phyloP scores from a whole-genome alignment of 1,140 invertebrate species.

The Berghia stephanieae region DNA sequence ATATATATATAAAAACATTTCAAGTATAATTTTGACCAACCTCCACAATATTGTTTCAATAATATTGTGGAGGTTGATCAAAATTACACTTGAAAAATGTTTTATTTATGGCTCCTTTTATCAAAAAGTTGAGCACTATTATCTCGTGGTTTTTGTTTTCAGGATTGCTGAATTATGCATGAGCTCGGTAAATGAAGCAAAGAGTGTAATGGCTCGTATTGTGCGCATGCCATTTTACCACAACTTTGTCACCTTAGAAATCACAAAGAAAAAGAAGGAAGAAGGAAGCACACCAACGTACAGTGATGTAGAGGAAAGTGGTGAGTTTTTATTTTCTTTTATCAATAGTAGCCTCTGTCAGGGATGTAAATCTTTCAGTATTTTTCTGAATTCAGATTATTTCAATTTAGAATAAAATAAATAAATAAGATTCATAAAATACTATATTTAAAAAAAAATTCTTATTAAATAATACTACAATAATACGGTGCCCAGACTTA shows the following conservation, averaged over 20 bases:
- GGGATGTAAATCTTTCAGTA: too few species aligned
- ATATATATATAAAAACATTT: too few species aligned
- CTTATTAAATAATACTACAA: too few species aligned
- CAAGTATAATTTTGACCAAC: too few species aligned
- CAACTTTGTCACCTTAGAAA: conserved; percentile 17
- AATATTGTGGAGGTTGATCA: too few species aligned
- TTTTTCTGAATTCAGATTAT: too few species aligned
- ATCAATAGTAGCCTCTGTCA: too few species aligned
- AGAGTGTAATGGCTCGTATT: conserved; percentile 12
- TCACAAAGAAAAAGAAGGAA: neutral
- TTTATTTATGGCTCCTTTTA: neutral
- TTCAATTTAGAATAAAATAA: too few species aligned
- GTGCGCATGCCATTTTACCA: conserved; percentile 20
- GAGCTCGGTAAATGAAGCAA: neutral
- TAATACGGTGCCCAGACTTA: too few species aligned
- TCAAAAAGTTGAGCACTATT: neutral
- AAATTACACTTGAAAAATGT: neutral
- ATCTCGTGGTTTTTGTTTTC: neutral
- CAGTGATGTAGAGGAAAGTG: conserved; percentile 8
- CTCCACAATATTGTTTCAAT: too few species aligned
- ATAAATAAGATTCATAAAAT: too few species aligned
- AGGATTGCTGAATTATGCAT: conserved; percentile 23
- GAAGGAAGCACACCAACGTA: neutral
- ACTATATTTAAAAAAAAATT: too few species aligned
- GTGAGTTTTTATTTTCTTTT: neutral